These are phyloP conservation scores for Melinopterus prodromus DNA, from an alignment of 2,888 invertebrate genomes.

Conservation along the genomic window DNA sequence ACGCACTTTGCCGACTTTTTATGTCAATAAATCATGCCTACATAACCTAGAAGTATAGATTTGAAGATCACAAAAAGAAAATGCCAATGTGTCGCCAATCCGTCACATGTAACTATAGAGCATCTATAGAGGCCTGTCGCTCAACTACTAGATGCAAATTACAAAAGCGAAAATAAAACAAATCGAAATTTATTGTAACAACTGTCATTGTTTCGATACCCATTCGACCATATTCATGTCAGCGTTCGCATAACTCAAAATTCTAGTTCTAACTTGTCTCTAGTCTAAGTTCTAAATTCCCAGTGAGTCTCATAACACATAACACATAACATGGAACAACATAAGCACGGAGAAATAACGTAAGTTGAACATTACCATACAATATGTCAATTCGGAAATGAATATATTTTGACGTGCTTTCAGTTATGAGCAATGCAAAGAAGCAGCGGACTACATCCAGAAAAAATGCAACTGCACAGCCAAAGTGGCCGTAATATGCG, in stretches of 20 bases:
- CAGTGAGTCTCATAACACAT: not conserved
- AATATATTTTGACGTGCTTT: not conserved
- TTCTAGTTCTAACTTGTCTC: not conserved
- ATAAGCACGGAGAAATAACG: not conserved
- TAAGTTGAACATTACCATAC: not conserved
- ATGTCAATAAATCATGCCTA: too few species aligned
- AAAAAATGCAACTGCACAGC: not conserved
- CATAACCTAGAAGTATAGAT: too few species aligned
- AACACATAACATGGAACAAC: not conserved
- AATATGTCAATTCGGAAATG: too few species aligned
- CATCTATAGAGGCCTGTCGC: not conserved
- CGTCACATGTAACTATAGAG: not conserved
- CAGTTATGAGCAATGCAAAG: not conserved
- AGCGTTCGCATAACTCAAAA: not conserved
- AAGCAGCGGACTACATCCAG: not conserved
- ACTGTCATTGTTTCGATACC: conserved; percentile 4
- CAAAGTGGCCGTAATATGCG: not conserved
- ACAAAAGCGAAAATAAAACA: not conserved
- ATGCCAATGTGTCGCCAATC: too few species aligned
- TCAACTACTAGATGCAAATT: not conserved
- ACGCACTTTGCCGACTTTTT: too few species aligned
- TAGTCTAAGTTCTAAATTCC: not conserved
- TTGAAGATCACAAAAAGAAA: too few species aligned
- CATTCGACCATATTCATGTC: not conserved
- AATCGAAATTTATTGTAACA: not conserved